Evolutionary conservation across 2,113 vertebrate species (phyloP), one percentile per base, ranked within the genome.

Genomic region (Tenrec ecaudatus): DNA sequence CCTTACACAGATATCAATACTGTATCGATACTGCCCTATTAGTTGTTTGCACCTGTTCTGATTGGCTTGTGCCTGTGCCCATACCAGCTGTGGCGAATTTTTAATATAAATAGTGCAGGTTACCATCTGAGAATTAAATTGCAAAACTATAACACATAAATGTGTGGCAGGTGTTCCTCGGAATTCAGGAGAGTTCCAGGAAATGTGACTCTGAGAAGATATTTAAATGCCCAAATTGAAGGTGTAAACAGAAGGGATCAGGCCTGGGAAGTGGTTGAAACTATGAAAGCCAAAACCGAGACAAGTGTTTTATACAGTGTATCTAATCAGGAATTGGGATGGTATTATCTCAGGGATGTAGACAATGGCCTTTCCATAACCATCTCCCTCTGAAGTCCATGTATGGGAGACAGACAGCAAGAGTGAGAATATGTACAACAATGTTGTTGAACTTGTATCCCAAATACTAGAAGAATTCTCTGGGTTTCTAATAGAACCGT

Each of bases 81-180:
- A 33, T 57, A 91, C 12, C 7, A 83, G 27, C 84, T 80, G 10
- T 77, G 90, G 17, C 8, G 38, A 19, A 14, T 40, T 91, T 90
- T 68, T 16, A 85, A 78, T 75, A 76, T 27, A 19, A 53, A n/a
- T 2, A 14, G 3, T 58, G 20, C 14, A 75, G 25, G 11, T n/a
- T 76, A 71, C 4, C 19, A 23, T 68, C n/a, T 95, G 80, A 96
- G 69, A 90, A 33, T 27, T 89, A 64, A 86, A 8, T 5, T 57
- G 25, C 47, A 77, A 29, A 93, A 91, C 75, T 29, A n/a, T 3
- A 90, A 76, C 33, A 58, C 4, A 40, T 12, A 78, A 43, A 47
- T 31, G 17, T 77, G 29, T 11, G 81, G n/a, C 1, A 0, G 88
- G 0, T 47, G 19, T 22, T 22, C 58, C 85, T 82, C 58, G 86